Evolutionary conservation across 2,797 vertebrate species (phyloP).

Genomic region (Apodemus agrarius): DNA sequence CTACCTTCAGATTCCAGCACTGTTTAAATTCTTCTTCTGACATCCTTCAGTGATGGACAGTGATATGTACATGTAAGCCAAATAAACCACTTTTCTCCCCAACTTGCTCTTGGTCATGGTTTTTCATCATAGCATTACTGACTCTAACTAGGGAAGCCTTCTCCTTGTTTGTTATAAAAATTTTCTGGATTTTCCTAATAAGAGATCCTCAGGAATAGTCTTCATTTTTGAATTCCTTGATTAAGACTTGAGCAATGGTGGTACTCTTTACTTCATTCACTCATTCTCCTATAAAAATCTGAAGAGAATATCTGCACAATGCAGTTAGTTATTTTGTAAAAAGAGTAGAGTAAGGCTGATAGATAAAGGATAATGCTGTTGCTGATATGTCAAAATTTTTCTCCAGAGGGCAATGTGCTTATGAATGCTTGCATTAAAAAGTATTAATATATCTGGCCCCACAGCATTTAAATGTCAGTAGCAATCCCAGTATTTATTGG

Average conservation of each 20-base stretch:
- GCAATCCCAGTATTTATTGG: not conserved
- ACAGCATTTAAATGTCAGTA: conserved; percentile 10
- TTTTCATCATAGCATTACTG: not conserved
- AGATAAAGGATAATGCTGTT: not conserved
- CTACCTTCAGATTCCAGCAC: not conserved
- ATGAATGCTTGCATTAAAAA: not conserved
- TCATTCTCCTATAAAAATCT: not conserved
- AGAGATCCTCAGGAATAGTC: not conserved
- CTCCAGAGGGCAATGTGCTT: not conserved
- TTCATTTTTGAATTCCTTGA: not conserved
- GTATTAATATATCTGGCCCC: not conserved
- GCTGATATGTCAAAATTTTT: not conserved
- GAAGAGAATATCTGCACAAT: not conserved
- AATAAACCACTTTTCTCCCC: not conserved
- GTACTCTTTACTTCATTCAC: not conserved
- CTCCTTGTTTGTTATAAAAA: not conserved
- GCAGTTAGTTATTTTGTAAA: not conserved
- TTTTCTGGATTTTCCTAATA: not conserved
- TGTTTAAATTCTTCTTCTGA: not conserved
- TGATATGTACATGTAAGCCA: not conserved
- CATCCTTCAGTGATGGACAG: not conserved
- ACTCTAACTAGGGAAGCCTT: not conserved
- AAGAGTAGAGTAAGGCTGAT: not conserved
- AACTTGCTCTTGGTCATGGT: not conserved
- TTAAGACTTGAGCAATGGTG: not conserved